Evolutionary conservation across 1,140 invertebrate species (phyloP).

Genomic region (Lasaia peninsularis): DNA sequence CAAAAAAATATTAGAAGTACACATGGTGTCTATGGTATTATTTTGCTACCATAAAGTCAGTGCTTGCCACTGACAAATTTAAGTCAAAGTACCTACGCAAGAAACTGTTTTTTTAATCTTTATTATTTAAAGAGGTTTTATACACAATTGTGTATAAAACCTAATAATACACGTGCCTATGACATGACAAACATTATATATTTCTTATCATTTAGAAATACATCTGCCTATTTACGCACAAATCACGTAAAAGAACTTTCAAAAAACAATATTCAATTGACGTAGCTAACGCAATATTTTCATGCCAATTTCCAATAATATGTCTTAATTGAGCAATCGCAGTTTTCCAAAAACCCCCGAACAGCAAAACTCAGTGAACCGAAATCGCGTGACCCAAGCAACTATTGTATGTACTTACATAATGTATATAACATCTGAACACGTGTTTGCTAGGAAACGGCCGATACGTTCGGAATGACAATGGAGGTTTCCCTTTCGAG

Average conservation of each 20-base stretch:
- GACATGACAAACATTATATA: no score
- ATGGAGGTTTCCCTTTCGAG: slow-evolving; percentile 72
- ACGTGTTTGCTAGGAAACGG: slow-evolving; percentile 71
- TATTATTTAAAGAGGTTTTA: no score
- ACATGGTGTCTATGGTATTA: no score
- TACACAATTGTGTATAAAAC: no score
- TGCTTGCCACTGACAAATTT: no score
- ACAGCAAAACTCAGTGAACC: slow-evolving; percentile 46
- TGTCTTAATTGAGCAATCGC: slow-evolving; percentile 47
- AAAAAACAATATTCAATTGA: not conserved
- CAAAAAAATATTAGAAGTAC: no score
- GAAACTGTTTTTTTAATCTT: no score
- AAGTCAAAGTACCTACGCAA: no score
- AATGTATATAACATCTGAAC: slow-evolving; percentile 55
- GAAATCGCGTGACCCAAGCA: slow-evolving; percentile 71
- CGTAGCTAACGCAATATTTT: slow-evolving; percentile 15
- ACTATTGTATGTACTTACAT: slow-evolving; percentile 45
- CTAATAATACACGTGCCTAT: no score
- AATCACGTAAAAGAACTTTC: not conserved
- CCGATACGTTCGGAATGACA: slow-evolving; percentile 61
- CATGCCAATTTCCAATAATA: slow-evolving; percentile 48
- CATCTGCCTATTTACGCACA: no score
- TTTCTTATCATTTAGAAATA: no score
- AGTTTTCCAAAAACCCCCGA: slow-evolving; percentile 30
- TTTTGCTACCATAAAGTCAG: no score